Conservation (phyloP, 2,888 invertebrate genomes). For the Mantis religiosa region DNA sequence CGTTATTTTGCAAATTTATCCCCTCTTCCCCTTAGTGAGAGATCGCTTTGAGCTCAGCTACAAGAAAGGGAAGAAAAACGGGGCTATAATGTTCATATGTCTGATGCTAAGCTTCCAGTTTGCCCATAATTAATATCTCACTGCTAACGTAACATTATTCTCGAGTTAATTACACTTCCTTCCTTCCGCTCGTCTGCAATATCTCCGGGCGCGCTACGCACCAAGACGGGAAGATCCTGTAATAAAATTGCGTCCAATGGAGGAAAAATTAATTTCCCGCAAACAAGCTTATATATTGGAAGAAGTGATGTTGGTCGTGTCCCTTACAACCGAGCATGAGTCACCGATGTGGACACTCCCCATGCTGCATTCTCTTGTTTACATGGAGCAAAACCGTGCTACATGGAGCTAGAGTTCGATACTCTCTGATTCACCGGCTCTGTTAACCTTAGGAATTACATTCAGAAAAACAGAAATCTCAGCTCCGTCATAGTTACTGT, state of each 20-base stretch:
- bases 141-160: background rate
- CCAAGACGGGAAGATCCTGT: background rate
- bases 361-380: no score
- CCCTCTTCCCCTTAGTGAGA: background rate
- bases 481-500: no score
- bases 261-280: constrained; percentile 11
- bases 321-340: background rate
- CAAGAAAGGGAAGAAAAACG: background rate
- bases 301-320: background rate
- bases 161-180: background rate
- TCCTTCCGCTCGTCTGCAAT: background rate
- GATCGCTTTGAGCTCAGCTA: background rate
- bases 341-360: background rate
- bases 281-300: constrained; percentile 2
- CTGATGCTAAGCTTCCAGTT: background rate
- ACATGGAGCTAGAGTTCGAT: background rate
- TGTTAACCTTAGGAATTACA: no score
- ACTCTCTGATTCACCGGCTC: no score
- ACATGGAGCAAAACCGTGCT: background rate
- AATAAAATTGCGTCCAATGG: constrained; percentile 9
- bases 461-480: no score
- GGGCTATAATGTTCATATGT: background rate
- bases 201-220: background rate
- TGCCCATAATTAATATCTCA: background rate
- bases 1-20: background rate